Evolutionary conservation across 2,888 invertebrate genomes (phyloP), one percentile per base, ranked within the genome.

Genomic region (Pachydiplax longipennis): DNA sequence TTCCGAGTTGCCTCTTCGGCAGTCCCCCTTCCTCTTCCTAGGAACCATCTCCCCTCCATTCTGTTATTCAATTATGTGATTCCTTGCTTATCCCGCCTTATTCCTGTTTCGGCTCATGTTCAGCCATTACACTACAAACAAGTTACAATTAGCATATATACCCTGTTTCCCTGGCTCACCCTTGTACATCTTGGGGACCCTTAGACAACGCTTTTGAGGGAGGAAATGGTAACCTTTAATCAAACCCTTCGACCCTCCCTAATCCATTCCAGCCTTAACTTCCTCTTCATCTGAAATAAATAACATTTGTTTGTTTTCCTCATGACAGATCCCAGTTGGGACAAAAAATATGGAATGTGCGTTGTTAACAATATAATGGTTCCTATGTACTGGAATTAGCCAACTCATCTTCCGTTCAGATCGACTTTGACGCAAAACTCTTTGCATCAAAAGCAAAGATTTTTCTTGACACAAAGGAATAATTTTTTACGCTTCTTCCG

Each of bases 81-180:
- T 25, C 13, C 31, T 31, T 5, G 1, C 25, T 31, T 12, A 31
- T 25, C 73, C 81, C 81, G 37, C 18, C 53, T 35, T 53, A 48
- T 25, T 31, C 83, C 35, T 53, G 53, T 83, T 58, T 35, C 22
- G 83, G 22, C 31, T 22, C 53, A 25, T 58, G 83, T 83, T 83
- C 83, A n/a, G 83, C 35, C 58, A 35, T 83, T 83, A 58, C 18
- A 35, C 58, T 35, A 58, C 83, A 83, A 83, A 83, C 58, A 58
- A 83, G 58, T 22, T 35, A 58, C 83, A 53, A 83, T 83, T 83
- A 83, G 58, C 83, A 83, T 83, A 83, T 58, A 58, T 2, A 31
- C 83, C 83, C 12, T 48, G 44, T 48, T 2, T 25, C 44, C 6
- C 83, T 18, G 44, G 2, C 37, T 44, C 53, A 73, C 25, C 73